phyloP scores from a whole-genome alignment of 2,797 vertebrate genomes.

The Phoebastria nigripes region DNA sequence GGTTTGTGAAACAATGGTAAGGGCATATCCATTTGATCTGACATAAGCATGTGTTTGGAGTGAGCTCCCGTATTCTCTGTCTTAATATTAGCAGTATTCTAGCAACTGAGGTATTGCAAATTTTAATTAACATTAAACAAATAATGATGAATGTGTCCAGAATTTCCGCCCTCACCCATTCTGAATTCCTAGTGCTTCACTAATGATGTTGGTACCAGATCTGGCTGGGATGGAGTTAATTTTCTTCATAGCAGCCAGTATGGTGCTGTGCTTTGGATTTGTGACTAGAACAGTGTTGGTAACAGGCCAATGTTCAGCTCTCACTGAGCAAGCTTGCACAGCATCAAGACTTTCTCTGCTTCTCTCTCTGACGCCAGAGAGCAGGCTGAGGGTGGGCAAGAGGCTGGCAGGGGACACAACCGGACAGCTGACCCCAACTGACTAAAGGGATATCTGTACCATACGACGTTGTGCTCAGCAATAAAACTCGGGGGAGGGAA shows the following conservation, averaged over 20 bases:
- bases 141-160: neutral
- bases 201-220: neutral
- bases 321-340: neutral
- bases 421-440: neutral
- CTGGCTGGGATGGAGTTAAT: neutral
- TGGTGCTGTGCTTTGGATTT: neutral
- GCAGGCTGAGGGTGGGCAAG: neutral
- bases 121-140: neutral
- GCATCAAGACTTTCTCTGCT: neutral
- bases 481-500: neutral
- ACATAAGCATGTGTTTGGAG: neutral
- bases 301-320: neutral
- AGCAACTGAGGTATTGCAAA: neutral
- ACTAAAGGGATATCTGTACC: neutral
- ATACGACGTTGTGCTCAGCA: accelerated
- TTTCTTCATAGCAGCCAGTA: neutral
- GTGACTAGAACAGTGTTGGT: neutral
- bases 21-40: neutral
- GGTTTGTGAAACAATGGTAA: neutral
- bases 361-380: neutral
- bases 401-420: accelerated
- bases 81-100: neutral
- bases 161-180: neutral
- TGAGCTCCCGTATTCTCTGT: neutral
- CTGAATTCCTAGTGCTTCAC: neutral